phyloP scores from a whole-genome alignment of 2,888 invertebrate genomes.

The Hypsopygia costalis region DNA sequence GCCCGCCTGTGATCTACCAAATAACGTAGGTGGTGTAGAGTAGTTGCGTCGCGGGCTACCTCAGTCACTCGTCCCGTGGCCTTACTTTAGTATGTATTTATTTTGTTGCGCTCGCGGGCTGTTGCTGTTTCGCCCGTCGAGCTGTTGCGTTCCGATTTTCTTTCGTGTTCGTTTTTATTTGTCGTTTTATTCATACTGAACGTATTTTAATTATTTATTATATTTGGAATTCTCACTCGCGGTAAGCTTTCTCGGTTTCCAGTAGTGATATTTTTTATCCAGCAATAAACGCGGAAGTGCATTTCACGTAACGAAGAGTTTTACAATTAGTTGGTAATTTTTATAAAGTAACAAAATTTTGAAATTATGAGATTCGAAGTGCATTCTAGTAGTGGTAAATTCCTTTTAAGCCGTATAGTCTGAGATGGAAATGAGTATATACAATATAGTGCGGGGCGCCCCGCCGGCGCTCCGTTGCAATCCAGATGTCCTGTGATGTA shows the following conservation, averaged over 20 bases:
- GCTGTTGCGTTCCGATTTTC: conserved; percentile 70
- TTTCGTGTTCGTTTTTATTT: conserved; percentile 69
- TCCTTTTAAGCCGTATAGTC: conserved; percentile 77
- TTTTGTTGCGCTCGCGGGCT: conserved; percentile 75
- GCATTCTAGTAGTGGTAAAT: conserved; percentile 77
- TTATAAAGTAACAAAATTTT: conserved; percentile 68
- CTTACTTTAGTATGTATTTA: conserved; percentile 70
- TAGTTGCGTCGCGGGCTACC: conserved; percentile 73
- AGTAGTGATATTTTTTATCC: conserved; percentile 78
- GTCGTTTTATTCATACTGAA: conserved; percentile 63
- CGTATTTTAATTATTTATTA: conserved; percentile 75
- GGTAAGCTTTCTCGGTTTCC: conserved; percentile 71
- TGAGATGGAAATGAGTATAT: conserved; percentile 60
- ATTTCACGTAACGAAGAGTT: conserved; percentile 64
- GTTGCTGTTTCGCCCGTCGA: conserved; percentile 74
- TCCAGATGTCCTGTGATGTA: conserved; percentile 67
- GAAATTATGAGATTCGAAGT: conserved; percentile 77
- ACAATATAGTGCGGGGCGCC: conserved; percentile 23
- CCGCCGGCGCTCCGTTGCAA: conserved; percentile 35
- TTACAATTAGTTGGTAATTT: conserved; percentile 74
- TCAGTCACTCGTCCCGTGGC: conserved; percentile 76
- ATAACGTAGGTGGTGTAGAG: conserved; percentile 54
- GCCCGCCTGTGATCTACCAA: conserved; percentile 37
- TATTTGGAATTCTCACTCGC: conserved; percentile 68
- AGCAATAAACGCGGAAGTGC: conserved; percentile 77